Evolutionary conservation across 1,140 invertebrate genomes (phyloP), one percentile per base, ranked within the genome.

Genomic region (Battus philenor): DNA sequence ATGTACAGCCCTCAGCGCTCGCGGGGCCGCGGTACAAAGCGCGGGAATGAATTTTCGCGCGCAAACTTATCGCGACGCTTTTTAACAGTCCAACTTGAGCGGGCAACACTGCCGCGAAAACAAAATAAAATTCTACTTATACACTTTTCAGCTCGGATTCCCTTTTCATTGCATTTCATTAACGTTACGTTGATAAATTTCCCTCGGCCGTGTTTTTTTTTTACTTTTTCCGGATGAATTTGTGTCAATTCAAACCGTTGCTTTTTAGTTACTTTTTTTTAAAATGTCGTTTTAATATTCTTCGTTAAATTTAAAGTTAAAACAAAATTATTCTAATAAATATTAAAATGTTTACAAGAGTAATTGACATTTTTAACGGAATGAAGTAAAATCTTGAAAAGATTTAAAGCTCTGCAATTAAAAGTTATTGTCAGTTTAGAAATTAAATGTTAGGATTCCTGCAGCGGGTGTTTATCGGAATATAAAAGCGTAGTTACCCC

Each of bases 21-120:
- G 47, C 36, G 47, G 43, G 54, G 61, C 68, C 64, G 67, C 66
- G 55, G 48, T 71, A 60, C 73, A 71, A 76, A 77, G 68, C 74
- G 74, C 74, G 72, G 72, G 68, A 80, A 77, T 66, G 73, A 72
- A 53, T 71, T 82, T 82, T 76, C 71, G 59, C 73, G 69, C 71
- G 72, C 50, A 82, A 77, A 79, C 68, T 75, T 73, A 70, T 73
- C 54, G 57, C 65, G 45, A 52, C 53, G 38, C 36, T 41, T 41
- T 29, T 27, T 27, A 38, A 34, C 32, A 34, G 32, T 34, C 32
- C 16, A 16, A 34, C 15, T 34, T 16, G 32, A 34, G 18, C 34
- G 20, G 9, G 38, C 24, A 12, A 27, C 38, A 10, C 13, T 13
- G 38, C 27, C 24, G 22, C 13, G 24, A 34, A 34, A 34, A 41